Evolutionary conservation across 2,113 vertebrate species (phyloP).

Genomic region (Rallus limicola): DNA sequence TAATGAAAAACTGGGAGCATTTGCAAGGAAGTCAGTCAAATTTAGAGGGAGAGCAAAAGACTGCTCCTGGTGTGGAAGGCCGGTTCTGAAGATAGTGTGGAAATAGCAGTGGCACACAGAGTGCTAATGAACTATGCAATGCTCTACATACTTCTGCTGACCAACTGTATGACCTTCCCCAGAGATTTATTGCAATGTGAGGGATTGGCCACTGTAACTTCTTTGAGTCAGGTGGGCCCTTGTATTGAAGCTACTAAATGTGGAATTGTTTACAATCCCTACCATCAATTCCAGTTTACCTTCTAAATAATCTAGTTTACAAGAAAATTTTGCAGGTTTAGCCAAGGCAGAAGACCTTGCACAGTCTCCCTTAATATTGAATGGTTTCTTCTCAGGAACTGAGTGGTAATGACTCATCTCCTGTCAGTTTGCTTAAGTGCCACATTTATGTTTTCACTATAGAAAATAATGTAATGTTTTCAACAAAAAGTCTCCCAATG

Average conservation of each 20-base stretch:
- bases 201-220: neutral
- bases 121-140: neutral
- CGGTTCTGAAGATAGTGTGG: neutral
- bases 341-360: neutral
- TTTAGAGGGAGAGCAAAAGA: neutral
- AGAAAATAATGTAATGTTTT: neutral
- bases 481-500: neutral
- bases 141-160: neutral
- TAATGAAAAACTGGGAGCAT: neutral
- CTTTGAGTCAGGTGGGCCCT: neutral
- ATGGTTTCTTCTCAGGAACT: neutral
- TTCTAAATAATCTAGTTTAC: neutral
- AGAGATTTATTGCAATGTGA: neutral
- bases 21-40: neutral
- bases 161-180: neutral
- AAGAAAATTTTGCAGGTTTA: neutral
- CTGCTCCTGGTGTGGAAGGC: neutral
- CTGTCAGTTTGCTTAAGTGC: neutral
- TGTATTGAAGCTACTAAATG: accelerated
- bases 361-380: neutral
- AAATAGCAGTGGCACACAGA: neutral
- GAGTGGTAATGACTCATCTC: neutral
- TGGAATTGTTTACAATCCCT: neutral
- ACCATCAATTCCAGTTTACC: neutral
- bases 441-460: neutral